Evolutionary conservation across 2,113 vertebrate species (phyloP).

Genomic region (Carassius carassius): DNA sequence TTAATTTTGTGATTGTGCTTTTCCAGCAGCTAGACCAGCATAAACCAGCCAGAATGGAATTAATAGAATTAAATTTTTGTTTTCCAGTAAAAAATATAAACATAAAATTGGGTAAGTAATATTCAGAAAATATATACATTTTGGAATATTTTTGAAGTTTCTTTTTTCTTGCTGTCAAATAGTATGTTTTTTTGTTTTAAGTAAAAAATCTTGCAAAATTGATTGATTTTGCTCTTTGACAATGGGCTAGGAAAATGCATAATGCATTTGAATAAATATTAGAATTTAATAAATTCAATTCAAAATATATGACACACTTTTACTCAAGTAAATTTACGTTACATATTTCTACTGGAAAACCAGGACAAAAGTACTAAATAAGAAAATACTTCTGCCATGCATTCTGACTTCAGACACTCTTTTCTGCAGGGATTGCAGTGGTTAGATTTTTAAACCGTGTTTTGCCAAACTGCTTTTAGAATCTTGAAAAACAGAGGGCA

Average conservation of each 20-base stretch:
- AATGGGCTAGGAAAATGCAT: not conserved
- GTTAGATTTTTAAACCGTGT: not conserved
- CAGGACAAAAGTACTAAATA: not conserved
- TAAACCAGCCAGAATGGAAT: not conserved
- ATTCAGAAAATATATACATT: not conserved
- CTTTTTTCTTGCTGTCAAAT: too few relatives aligned
- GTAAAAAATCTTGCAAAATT: not conserved
- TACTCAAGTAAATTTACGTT: not conserved
- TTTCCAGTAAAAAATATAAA: not conserved
- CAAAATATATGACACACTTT: not conserved
- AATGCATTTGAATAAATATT: not conserved
- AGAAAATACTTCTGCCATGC: not conserved
- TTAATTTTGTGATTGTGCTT: not conserved
- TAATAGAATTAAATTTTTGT: not conserved
- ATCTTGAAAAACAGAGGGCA: not conserved
- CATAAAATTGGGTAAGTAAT: not conserved
- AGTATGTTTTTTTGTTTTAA: not conserved
- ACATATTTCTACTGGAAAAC: not conserved
- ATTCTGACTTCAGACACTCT: not conserved
- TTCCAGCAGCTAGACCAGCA: not conserved
- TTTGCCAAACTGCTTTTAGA: not conserved
- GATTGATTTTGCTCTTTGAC: not conserved
- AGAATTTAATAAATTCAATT: not conserved
- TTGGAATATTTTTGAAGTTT: not conserved
- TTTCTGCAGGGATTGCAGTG: constrained; percentile 26